Evolutionary conservation across 2,888 invertebrate species (phyloP).

Genomic region (Notocelia uddmanniana): DNA sequence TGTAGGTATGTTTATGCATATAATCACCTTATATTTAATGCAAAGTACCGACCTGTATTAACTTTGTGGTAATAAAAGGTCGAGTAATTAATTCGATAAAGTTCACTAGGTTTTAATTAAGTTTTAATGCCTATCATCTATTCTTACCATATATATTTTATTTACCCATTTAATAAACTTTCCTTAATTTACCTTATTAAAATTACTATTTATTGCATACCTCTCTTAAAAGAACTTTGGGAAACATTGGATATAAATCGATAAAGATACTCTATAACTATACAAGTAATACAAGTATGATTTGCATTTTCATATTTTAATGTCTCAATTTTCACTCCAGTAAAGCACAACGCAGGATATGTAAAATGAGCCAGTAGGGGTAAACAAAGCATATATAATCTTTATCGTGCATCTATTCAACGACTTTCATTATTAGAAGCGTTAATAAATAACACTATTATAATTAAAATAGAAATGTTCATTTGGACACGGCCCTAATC

Average conservation of each 20-base stretch:
- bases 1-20: background rate
- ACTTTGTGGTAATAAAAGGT: background rate
- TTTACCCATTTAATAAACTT: background rate
- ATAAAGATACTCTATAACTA: background rate
- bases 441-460: constrained; percentile 29
- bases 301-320: background rate
- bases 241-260: no score
- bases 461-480: constrained; percentile 36
- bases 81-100: constrained; percentile 1
- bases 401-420: background rate
- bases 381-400: background rate
- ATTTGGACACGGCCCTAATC: constrained; percentile 33
- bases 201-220: no score
- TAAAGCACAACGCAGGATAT: background rate
- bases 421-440: background rate
- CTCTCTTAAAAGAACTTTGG: no score
- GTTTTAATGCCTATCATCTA: background rate
- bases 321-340: background rate
- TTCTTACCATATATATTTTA: no score
- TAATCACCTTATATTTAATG: background rate
- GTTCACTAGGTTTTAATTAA: background rate
- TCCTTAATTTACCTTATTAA: no score
- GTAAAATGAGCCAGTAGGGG: background rate
- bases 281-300: background rate
- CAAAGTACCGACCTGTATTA: background rate